Conservation (phyloP, 2,113 vertebrate genomes). For the Puffinus mauretanicus region DNA sequence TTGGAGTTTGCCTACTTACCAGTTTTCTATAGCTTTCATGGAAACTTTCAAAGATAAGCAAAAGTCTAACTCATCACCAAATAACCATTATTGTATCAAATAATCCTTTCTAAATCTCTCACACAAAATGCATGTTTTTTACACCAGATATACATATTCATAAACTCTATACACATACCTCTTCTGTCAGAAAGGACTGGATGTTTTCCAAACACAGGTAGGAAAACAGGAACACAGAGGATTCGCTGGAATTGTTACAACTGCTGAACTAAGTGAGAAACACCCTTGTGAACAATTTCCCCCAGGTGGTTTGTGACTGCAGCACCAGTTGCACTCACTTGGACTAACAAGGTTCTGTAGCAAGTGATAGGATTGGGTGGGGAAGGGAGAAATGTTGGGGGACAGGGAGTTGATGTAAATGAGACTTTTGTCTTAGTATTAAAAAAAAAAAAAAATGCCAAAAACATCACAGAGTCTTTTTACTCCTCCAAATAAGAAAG, state of each 20-base stretch:
- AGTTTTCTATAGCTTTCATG: fast-evolving
- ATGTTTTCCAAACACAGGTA: fast-evolving
- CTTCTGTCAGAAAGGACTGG: fast-evolving
- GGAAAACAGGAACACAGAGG: fast-evolving
- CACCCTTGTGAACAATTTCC: not conserved
- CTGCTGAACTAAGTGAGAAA: not conserved
- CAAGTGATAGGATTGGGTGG: not conserved
- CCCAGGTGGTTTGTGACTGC: not conserved
- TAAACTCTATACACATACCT: not conserved
- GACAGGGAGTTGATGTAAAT: not conserved
- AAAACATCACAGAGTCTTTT: not conserved
- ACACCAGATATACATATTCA: not conserved
- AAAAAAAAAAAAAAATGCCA: not conserved
- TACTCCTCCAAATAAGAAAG: not conserved
- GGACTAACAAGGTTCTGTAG: fast-evolving
- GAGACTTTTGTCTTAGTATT: not conserved
- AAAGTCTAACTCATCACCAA: not conserved
- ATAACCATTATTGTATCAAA: not conserved
- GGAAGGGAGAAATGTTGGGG: not conserved
- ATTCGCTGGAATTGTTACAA: fast-evolving
- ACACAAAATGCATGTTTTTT: fast-evolving
- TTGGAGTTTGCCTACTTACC: not conserved
- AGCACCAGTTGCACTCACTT: not conserved
- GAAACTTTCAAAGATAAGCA: not conserved
- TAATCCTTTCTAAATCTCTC: not conserved